Base-by-base conservation (phyloP, 2,888 invertebrate species). In the Ischnus inquisitorius region DNA sequence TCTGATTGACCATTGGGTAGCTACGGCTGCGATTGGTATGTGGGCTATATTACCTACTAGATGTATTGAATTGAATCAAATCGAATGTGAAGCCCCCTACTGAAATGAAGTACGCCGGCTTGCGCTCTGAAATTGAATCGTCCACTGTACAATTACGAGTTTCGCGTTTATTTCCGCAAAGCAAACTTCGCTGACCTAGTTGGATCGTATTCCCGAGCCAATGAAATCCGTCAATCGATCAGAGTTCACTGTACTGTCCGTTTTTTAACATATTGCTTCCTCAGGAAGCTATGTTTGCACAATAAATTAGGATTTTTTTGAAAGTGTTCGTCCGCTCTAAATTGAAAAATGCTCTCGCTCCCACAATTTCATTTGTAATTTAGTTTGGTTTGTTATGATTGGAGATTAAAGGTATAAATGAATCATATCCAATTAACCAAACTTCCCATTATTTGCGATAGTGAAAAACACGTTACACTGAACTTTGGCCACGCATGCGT, bases 81-180 rank as follows among this genome's bases (percentile, higher is more conserved):
- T 51, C 46, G 60, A 60, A 60, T 16, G n/a, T 43, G 62, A 22
- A 57, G 65, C 62, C 67, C 41, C 51, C 41, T 22, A 34, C 34
- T 72, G 41, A 57, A 79, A 76, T 65, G 67, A 76, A 72, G 76
- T 72, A 76, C 71, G 60, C 19, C 54, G 34, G 25, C 68, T 51
- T 14, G 43, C 41, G 65, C 79, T 71, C 83, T 79, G 76, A 80
- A 83, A 83, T 76, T 60, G 76, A 76, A 83, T 83, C 65, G 79
- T 16, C 60, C 72, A 43, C 67, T 64, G 48, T 57, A 71, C 72
- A 74, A 74, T 82, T 82, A 74, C 62, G 62, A 51, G 62, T 71
- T 51, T 46, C 12, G 10, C 79, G 68, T 67, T 72, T 39, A 71
- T 79, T 83, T 76, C 65, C 75, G 48, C 48, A 6, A 14, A 46